Percentiles rank a stretch among this genome's conserved stretches.
Evolutionary conservation across 2,797 vertebrate genomes (phyloP).

Genomic region (Oryzias sinensis): DNA sequence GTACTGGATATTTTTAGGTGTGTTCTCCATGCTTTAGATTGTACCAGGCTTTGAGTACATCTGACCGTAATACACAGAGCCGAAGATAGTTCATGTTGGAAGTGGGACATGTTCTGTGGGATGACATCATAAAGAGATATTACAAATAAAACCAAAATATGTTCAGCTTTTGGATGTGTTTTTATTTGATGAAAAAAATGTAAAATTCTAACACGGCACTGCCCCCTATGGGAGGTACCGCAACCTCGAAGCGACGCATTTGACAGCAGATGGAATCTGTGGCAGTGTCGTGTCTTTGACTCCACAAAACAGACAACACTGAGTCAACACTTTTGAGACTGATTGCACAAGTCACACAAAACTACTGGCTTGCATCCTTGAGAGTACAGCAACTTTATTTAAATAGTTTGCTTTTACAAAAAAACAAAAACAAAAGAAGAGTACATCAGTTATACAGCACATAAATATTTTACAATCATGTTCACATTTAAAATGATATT

Average conservation of each 20-base stretch:
- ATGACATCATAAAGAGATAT: constrained; percentile 42
- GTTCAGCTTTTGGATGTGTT: constrained; percentile 12
- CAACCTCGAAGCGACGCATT: not conserved
- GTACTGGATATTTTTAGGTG: constrained; percentile 38
- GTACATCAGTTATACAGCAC: constrained; percentile 94
- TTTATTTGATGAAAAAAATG: constrained; percentile 6
- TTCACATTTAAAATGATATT: constrained; percentile 78
- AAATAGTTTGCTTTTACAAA: constrained; percentile 94
- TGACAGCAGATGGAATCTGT: constrained; percentile 12
- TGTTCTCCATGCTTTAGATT: constrained; percentile 46
- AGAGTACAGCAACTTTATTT: constrained; percentile 94
- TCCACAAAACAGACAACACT: constrained; percentile 1
- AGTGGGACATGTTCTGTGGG: constrained; percentile 21
- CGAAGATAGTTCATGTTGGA: constrained; percentile 20
- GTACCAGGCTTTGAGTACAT: constrained; percentile 26
- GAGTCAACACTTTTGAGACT: constrained; percentile 22
- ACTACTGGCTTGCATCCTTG: constrained; percentile 14
- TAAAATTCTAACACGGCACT: not conserved
- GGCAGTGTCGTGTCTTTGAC: not conserved
- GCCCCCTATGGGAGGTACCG: constrained; percentile 1
- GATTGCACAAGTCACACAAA: constrained; percentile 10
- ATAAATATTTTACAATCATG: constrained; percentile 94
- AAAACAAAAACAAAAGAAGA: constrained; percentile 79
- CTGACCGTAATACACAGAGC: constrained; percentile 23
- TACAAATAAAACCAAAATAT: constrained; percentile 58